phyloP scores from a whole-genome alignment of 2,113 vertebrate genomes.

The Cyprinodon tularosa region DNA sequence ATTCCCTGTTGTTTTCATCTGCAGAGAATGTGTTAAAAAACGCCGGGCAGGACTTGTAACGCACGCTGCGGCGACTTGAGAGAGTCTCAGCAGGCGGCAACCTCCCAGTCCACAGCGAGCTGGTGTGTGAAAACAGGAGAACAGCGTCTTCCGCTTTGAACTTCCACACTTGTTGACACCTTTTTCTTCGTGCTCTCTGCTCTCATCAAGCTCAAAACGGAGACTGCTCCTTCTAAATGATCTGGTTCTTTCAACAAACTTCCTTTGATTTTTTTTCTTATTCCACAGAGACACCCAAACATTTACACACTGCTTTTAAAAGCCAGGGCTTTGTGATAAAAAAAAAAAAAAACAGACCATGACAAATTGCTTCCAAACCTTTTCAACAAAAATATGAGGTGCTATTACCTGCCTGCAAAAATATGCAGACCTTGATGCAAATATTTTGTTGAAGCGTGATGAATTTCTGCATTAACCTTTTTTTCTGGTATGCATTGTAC shows the following conservation, averaged over 20 bases:
- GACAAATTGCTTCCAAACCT: too few species aligned
- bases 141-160: constrained; percentile 11
- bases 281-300: too few species aligned
- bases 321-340: too few species aligned
- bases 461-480: too few species aligned
- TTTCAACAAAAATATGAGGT: too few species aligned
- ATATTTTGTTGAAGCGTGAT: too few species aligned
- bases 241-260: neutral
- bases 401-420: too few species aligned
- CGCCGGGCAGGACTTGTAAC: constrained; percentile 17
- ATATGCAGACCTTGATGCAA: too few species aligned
- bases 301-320: too few species aligned
- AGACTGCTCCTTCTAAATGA: neutral
- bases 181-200: neutral
- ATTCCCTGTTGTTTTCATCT: constrained; percentile 24
- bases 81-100: constrained; percentile 11
- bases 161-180: constrained; percentile 6
- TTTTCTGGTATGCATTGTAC: too few species aligned
- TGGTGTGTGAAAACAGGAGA: constrained; percentile 17
- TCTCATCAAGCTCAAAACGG: constrained; percentile 4
- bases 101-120: neutral
- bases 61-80: constrained; percentile 10
- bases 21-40: constrained; percentile 32
- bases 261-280: neutral
- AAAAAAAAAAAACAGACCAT: too few species aligned